Evolutionary conservation across 2,888 invertebrate species (phyloP).

Genomic region (Machimus rusticus): DNA sequence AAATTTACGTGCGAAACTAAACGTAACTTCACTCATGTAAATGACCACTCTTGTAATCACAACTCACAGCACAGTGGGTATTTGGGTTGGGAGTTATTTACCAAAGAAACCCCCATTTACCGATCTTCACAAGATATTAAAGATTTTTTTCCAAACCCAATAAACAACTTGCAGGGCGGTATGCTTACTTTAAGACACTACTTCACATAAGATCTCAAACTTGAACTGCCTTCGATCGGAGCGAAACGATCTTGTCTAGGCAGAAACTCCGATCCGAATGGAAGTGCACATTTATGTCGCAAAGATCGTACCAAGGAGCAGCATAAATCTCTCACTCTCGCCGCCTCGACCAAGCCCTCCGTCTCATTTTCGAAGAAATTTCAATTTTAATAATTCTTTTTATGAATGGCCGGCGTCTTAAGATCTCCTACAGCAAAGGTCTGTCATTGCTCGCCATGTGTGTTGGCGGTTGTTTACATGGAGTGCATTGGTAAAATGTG

Average conservation of each 20-base stretch:
- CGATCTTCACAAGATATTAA: not conserved
- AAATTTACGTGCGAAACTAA: not conserved
- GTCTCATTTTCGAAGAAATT: conserved; percentile 39
- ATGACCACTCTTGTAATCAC: not conserved
- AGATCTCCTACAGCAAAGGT: not conserved
- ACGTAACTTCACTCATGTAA: not conserved
- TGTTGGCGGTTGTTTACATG: not conserved
- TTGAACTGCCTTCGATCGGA: conserved; percentile 1
- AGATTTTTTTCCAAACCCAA: not conserved
- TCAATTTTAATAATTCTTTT: conserved; percentile 23
- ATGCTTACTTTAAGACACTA: not conserved
- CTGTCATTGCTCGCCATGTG: not conserved
- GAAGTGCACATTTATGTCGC: conserved; percentile 2
- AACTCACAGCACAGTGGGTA: not conserved
- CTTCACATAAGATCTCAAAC: not conserved
- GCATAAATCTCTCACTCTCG: conserved; percentile 8
- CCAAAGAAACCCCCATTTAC: not conserved
- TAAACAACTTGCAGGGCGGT: not conserved
- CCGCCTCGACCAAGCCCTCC: not conserved
- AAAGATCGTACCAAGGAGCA: conserved; percentile 1
- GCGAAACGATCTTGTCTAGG: conserved; percentile 21
- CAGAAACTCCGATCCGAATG: conserved; percentile 42
- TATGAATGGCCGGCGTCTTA: conserved; percentile 31
- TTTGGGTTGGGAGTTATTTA: not conserved
- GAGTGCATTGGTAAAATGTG: not conserved